phyloP scores from a whole-genome alignment of 2,888 invertebrate genomes.

The Cheiracanthium punctorium region DNA sequence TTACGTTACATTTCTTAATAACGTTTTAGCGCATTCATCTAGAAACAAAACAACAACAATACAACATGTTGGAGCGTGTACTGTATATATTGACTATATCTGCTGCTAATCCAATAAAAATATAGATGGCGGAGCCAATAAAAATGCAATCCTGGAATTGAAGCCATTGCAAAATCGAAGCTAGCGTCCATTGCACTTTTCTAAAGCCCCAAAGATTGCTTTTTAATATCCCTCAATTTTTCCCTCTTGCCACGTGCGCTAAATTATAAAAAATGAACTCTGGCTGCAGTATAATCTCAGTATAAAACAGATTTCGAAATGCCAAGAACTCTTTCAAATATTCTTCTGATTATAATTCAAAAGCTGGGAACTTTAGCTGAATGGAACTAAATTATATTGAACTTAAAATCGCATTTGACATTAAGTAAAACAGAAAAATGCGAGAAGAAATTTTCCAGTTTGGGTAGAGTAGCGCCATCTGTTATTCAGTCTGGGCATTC shows the following conservation, averaged over 20 bases:
- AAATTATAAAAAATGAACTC: conserved; percentile 2
- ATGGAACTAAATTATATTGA: conserved; percentile 44
- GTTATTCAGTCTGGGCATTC: background rate
- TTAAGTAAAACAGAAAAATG: conserved; percentile 16
- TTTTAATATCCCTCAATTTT: conserved; percentile 3
- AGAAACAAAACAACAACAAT: too few species aligned
- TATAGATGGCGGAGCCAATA: background rate
- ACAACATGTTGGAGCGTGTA: too few species aligned
- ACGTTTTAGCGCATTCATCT: too few species aligned
- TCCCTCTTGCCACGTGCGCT: background rate
- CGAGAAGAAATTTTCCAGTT: background rate
- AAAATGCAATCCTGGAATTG: background rate
- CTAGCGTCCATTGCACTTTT: background rate
- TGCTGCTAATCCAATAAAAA: background rate
- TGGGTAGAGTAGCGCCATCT: background rate
- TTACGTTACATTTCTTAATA: too few species aligned
- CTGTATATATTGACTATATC: background rate
- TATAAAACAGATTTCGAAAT: background rate
- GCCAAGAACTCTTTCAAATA: background rate
- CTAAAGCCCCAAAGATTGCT: background rate
- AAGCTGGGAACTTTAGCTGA: background rate
- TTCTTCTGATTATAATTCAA: conserved; percentile 6
- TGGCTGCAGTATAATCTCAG: background rate
- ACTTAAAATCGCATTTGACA: conserved; percentile 50
- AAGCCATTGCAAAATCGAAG: background rate